phyloP scores from a whole-genome alignment of 2,113 vertebrate genomes.

The Pyxicephalus adspersus region DNA sequence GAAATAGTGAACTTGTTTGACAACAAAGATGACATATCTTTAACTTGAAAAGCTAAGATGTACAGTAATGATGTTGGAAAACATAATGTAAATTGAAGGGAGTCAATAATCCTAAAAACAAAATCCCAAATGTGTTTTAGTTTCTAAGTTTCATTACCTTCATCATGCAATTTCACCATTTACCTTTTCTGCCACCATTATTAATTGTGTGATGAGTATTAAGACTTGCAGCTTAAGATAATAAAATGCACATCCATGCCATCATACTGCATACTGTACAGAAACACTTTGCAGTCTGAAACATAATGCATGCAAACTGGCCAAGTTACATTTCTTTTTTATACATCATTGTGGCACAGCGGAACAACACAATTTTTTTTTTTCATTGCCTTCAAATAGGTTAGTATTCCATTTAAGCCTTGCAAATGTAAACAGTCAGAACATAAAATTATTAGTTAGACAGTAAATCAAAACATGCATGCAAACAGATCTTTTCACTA shows the following conservation, averaged over 20 bases:
- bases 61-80: too few relatives aligned
- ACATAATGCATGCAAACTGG: slow-evolving; percentile 71
- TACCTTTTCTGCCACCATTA: background rate
- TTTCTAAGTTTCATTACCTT: background rate
- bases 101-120: too few relatives aligned
- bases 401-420: slow-evolving; percentile 46
- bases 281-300: slow-evolving; percentile 60
- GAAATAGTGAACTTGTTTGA: too few relatives aligned
- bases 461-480: slow-evolving; percentile 3
- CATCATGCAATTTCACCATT: background rate
- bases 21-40: too few relatives aligned
- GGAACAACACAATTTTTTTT: slow-evolving; percentile 62
- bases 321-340: slow-evolving; percentile 70
- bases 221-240: slow-evolving; percentile 61
- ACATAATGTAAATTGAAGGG: too few relatives aligned
- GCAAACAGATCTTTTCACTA: background rate
- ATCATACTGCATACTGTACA: slow-evolving; percentile 75
- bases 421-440: background rate
- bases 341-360: slow-evolving; percentile 66
- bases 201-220: slow-evolving; percentile 32
- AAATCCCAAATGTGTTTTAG: background rate
- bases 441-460: slow-evolving; percentile 20
- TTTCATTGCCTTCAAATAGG: slow-evolving; percentile 2
- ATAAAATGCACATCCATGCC: slow-evolving; percentile 80
- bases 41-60: too few relatives aligned